Evolutionary conservation across 2,113 vertebrate genomes (phyloP).

Genomic region (Siphamia tubifer): DNA sequence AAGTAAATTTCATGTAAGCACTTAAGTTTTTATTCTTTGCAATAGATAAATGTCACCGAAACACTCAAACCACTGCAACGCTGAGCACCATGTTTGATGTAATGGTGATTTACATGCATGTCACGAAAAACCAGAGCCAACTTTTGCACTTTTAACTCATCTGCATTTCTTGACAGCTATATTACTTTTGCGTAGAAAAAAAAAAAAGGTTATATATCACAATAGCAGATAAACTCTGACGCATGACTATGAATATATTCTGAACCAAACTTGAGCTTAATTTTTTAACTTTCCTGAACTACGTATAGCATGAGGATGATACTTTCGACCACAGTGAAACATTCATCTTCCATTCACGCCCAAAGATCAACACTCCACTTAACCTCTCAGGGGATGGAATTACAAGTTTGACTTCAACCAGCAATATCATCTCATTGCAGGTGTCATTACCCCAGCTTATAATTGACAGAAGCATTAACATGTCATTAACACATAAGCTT

Average conservation of each 20-base stretch:
- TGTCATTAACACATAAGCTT: conserved; percentile 83
- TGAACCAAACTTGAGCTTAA: conserved; percentile 11
- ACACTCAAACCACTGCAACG: not conserved
- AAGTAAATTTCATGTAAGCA: not conserved
- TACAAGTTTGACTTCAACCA: conserved; percentile 73
- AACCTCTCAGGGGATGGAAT: conserved; percentile 69
- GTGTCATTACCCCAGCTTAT: conserved; percentile 77
- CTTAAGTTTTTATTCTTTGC: not conserved
- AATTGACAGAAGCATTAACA: conserved; percentile 82
- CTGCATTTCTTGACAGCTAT: no score
- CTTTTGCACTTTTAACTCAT: no score
- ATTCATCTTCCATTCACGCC: conserved; percentile 58
- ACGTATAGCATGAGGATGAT: not conserved
- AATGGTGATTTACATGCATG: no score
- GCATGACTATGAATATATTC: no score
- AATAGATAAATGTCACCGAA: not conserved
- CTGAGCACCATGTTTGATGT: no score
- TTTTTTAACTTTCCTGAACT: conserved; percentile 34
- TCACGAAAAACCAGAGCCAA: no score
- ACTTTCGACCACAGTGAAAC: conserved; percentile 12
- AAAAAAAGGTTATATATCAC: not conserved
- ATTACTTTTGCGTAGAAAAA: no score
- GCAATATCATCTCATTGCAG: conserved; percentile 68
- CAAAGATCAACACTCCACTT: conserved; percentile 67
- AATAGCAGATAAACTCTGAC: not conserved